Percentiles rank a stretch among this genome's conserved stretches.
phyloP scores from a whole-genome alignment of 2,797 vertebrate species.

The Heliangelus exortis region DNA sequence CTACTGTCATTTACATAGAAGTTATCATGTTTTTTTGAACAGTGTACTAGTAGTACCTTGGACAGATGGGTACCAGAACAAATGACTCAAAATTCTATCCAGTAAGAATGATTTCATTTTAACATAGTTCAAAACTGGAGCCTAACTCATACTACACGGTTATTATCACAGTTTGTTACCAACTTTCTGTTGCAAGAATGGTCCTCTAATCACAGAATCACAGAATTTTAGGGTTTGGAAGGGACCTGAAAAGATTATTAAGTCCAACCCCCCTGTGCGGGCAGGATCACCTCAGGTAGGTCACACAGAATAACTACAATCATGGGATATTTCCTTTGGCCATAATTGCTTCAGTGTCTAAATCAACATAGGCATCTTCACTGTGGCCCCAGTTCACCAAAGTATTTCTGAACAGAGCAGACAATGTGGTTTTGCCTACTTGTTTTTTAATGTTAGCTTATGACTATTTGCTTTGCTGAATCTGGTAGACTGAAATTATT shows the following conservation, averaged over 20 bases:
- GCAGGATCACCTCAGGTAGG: no score
- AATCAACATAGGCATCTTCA: neutral
- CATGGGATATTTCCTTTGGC: neutral
- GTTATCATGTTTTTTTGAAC: neutral
- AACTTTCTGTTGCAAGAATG: neutral
- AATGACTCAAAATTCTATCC: neutral
- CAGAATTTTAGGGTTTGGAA: no score
- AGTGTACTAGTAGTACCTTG: neutral
- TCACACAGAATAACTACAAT: neutral
- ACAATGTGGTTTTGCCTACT: neutral
- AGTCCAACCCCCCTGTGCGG: no score
- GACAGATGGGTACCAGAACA: neutral
- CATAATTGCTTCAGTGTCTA: neutral
- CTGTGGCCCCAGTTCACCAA: neutral
- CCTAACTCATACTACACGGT: neutral
- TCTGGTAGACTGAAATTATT: neutral
- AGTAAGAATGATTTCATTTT: neutral
- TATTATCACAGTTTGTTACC: neutral
- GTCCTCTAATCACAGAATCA: neutral
- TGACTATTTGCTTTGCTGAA: neutral
- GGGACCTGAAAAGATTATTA: no score
- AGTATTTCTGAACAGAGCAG: neutral
- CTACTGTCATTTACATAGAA: neutral
- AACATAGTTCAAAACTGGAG: neutral
- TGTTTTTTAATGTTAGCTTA: neutral